These are phyloP conservation scores for Polypedilum pembai DNA, from an alignment of 1,140 invertebrate genomes.

Conservation along the genomic window DNA sequence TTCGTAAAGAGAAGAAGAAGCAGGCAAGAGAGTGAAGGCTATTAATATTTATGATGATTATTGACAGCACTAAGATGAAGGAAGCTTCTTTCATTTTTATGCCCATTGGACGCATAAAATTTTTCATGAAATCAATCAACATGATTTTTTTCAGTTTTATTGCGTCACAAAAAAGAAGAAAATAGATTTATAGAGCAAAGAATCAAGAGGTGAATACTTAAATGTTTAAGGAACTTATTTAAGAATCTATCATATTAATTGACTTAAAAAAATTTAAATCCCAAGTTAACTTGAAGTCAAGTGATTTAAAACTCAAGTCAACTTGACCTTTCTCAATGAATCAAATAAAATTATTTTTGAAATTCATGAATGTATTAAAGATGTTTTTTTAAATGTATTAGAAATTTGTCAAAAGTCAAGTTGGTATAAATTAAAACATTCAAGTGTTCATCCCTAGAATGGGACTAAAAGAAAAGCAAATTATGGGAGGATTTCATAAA, in stretches of 20 bases:
- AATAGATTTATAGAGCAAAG: neutral
- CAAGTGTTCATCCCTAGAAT: too few species aligned
- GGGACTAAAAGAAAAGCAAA: neutral
- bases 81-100: conserved; percentile 3
- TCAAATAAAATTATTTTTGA: too few species aligned
- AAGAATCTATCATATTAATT: too few species aligned
- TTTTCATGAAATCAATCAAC: conserved; percentile 20
- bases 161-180: conserved; percentile 1
- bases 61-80: neutral
- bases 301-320: too few species aligned
- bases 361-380: too few species aligned
- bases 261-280: too few species aligned
- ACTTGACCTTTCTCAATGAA: too few species aligned
- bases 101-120: neutral
- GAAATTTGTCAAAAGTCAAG: too few species aligned
- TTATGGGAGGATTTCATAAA: conserved; percentile 9
- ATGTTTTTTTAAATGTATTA: too few species aligned
- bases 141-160: conserved; percentile 21
- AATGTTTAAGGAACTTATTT: too few species aligned
- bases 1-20: neutral
- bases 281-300: too few species aligned
- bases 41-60: conserved; percentile 27
- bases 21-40: neutral
- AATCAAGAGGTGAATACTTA: neutral
- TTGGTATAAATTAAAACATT: too few species aligned